Conservation (phyloP, 2,888 invertebrate genomes). For the Acanthopleura granulata region DNA sequence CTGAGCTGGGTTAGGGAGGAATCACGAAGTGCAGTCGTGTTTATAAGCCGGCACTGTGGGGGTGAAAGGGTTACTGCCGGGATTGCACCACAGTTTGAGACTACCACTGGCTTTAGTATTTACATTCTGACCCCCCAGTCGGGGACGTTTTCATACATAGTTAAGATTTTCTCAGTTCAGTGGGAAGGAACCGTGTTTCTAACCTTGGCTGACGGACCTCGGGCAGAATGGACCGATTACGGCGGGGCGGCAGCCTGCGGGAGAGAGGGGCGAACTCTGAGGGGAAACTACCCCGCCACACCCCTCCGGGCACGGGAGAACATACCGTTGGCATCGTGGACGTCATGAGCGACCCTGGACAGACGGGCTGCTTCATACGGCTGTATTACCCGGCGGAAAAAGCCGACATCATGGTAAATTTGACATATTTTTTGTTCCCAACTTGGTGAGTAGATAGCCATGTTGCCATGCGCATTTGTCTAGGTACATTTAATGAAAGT, state of each 20-base stretch:
- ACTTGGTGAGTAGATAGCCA: not conserved
- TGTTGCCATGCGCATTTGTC: not conserved
- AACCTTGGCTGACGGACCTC: not conserved
- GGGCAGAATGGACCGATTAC: slow-evolving; percentile 11
- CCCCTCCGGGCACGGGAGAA: slow-evolving; percentile 66
- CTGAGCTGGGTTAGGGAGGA: not conserved
- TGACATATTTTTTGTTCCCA: too few relatives aligned
- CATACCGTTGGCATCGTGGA: slow-evolving; percentile 75
- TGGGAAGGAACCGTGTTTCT: too few relatives aligned
- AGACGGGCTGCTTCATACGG: slow-evolving; percentile 73
- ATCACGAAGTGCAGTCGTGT: not conserved
- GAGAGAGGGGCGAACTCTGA: not conserved
- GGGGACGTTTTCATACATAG: too few relatives aligned
- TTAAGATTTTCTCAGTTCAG: too few relatives aligned
- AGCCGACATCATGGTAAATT: slow-evolving; percentile 70
- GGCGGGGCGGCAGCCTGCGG: slow-evolving; percentile 8
- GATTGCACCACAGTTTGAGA: not conserved
- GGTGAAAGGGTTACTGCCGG: not conserved
- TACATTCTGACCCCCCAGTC: too few relatives aligned
- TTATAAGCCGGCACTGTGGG: slow-evolving; percentile 6
- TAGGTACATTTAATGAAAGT: not conserved
- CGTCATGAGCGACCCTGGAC: slow-evolving; percentile 73
- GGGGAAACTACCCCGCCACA: slow-evolving; percentile 44
- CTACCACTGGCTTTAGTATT: not conserved
- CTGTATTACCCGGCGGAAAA: slow-evolving; percentile 75